These are phyloP conservation scores for Caranx ignobilis DNA, from an alignment of 2,113 vertebrate genomes.

Conservation along the genomic window DNA sequence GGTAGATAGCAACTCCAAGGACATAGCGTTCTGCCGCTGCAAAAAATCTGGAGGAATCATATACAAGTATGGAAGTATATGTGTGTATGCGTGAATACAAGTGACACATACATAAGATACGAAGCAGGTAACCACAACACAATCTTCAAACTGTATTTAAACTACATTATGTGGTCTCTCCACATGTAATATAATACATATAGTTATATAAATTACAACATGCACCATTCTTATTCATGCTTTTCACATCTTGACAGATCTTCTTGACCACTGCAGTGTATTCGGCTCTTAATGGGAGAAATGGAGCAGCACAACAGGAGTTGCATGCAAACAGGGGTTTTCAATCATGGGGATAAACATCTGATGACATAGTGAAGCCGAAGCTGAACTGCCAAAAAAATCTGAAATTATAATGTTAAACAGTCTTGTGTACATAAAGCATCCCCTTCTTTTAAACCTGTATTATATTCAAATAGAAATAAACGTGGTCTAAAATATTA, in stretches of 20 bases:
- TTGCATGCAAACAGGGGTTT: background rate
- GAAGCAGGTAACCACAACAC: background rate
- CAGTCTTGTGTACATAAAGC: background rate
- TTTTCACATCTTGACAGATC: background rate
- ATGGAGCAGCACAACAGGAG: background rate
- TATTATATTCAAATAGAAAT: background rate
- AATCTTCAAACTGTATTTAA: background rate
- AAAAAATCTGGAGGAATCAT: background rate
- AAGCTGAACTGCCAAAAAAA: background rate
- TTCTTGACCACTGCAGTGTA: background rate
- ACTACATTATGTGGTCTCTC: no score
- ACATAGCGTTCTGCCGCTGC: background rate
- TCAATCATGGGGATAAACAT: background rate
- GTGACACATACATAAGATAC: background rate
- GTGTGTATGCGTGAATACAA: background rate
- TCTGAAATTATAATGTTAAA: background rate
- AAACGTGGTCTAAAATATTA: background rate
- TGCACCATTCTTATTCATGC: background rate
- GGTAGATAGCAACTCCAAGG: slow-evolving; percentile 4
- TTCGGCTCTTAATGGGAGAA: background rate
- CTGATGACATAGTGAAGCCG: background rate
- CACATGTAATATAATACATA: no score
- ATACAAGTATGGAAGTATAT: background rate
- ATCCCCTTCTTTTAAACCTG: background rate
- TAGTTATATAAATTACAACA: background rate